Conservation (phyloP, 1,140 invertebrate species). For the Papilio glaucus region DNA sequence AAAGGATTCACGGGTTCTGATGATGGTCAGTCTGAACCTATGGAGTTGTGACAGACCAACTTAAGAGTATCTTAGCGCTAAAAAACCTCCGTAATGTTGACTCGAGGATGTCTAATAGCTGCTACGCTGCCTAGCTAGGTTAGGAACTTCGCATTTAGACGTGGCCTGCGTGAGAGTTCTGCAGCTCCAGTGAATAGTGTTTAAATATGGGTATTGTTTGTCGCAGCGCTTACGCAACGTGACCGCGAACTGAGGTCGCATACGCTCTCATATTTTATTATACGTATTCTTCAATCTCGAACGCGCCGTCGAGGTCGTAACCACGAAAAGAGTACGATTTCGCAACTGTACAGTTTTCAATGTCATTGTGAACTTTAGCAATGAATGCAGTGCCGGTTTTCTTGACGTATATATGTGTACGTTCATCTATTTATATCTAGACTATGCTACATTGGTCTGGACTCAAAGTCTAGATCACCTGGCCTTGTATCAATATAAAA, state of each 20-base stretch:
- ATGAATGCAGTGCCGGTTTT: conserved; percentile 49
- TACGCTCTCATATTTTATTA: conserved; percentile 81
- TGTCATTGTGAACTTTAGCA: conserved; percentile 70
- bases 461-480: background rate
- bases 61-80: too few relatives aligned
- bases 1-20: too few relatives aligned
- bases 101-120: background rate
- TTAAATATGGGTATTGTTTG: conserved; percentile 70
- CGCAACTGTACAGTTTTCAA: conserved; percentile 75
- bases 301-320: conserved; percentile 67
- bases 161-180: conserved; percentile 3
- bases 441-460: background rate
- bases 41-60: too few relatives aligned
- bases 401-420: background rate
- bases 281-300: conserved; percentile 79
- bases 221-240: conserved; percentile 72
- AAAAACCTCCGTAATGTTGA: background rate
- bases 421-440: background rate
- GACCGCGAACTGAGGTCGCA: conserved; percentile 78
- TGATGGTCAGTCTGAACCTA: too few relatives aligned
- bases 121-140: background rate
- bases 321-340: conserved; percentile 80
- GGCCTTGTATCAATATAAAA: background rate
- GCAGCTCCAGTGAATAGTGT: conserved; percentile 45
- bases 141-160: background rate